Conservation (phyloP, 2,797 vertebrate genomes). For the Taenioides sp. region DNA sequence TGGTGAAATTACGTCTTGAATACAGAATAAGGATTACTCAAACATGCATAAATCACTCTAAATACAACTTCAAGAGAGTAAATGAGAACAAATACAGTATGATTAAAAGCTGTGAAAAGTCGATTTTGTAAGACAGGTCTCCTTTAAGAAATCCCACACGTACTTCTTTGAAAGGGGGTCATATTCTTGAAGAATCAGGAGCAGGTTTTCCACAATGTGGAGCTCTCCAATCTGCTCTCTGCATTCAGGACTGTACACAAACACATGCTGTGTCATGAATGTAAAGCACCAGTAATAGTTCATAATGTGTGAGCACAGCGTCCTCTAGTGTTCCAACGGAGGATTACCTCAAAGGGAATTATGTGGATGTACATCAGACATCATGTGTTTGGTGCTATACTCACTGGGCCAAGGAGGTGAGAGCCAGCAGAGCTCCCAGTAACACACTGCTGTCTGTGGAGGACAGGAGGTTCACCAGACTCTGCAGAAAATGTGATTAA, state of each 20-base stretch:
- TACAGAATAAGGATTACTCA: too few relatives aligned
- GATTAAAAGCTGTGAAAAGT: too few relatives aligned
- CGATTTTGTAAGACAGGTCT: too few relatives aligned
- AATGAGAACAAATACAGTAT: too few relatives aligned
- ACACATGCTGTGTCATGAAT: background rate
- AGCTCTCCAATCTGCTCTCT: conserved; percentile 85
- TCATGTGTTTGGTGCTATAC: conserved; percentile 1
- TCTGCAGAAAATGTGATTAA: conserved; percentile 63
- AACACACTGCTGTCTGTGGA: conserved; percentile 83
- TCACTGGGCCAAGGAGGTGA: conserved; percentile 86
- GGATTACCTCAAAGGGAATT: too few relatives aligned
- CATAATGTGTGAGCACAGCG: background rate
- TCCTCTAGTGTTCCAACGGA: background rate
- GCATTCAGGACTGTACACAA: conserved; percentile 76
- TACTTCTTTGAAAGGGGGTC: conserved; percentile 88
- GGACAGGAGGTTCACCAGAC: conserved; percentile 83
- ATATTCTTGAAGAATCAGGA: conserved; percentile 87
- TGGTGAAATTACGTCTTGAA: too few relatives aligned
- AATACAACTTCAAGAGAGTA: too few relatives aligned
- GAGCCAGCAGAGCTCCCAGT: conserved; percentile 83
- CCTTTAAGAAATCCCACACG: conserved; percentile 1
- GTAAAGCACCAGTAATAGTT: too few relatives aligned
- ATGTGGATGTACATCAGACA: too few relatives aligned
- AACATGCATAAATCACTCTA: too few relatives aligned
- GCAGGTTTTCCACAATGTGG: conserved; percentile 82